Evolutionary conservation across 2,797 vertebrate genomes (phyloP), one percentile per base, ranked within the genome.

Genomic region (Myotis pilosus): DNA sequence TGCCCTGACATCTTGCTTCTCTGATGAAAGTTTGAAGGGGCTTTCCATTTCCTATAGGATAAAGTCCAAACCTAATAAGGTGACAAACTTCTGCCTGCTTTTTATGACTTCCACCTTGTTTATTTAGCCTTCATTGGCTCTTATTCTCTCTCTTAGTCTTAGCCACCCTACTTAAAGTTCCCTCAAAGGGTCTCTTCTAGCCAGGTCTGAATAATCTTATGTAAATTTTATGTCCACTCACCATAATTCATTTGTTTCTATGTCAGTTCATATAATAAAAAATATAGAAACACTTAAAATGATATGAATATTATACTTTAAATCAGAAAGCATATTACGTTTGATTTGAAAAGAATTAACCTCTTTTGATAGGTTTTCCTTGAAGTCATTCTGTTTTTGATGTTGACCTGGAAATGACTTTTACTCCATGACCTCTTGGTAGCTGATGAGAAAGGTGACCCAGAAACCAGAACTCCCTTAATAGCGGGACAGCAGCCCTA

Each of bases 201-300:
- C 36, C 23, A 51, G 36, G 47, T 41, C 81, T 41, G 69, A 85
- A 86, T 47, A 55, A 71, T 83, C 22, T 33, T 30, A 47, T 41
- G 23, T 55, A 75, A 89, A 78, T 51, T 68, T 91, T 74, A 89
- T 83, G 25, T 78, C 60, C 36, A 57, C 81, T 87, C 51, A 57
- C 41, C 38, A 23, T 80, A 64, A 64, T 60, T 69, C 38, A 49
- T 62, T 89, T 60, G 38, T 93, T 92, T 93, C 79, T 66, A 3
- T 90, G 78, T 92, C 60, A 95, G 92, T 90, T 92, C 57, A 12
- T 55, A 20, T 51, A 84, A 62, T 75, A 47, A 92, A 93, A 87
- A 84, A 82, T 53, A 30, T 1, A 80, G 36, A 66, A 96, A 49
- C 15, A 64, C 17, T 83, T 94, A 25, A 87, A 89, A 71, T 72